phyloP scores from a whole-genome alignment of 2,888 invertebrate species.

The Rhodophaea formosa region DNA sequence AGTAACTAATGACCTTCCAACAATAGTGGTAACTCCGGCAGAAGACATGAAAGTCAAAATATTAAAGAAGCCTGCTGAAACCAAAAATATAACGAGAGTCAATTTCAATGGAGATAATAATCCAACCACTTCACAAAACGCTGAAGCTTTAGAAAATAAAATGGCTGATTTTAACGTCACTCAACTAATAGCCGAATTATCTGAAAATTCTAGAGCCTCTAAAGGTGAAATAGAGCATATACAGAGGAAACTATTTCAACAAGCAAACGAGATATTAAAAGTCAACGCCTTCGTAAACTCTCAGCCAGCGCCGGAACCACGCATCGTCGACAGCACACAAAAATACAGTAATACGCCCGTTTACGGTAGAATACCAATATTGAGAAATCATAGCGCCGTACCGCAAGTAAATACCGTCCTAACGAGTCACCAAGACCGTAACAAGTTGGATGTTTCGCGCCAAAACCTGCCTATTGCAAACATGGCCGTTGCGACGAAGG shows the following conservation, averaged over 20 bases:
- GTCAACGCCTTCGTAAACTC: slow-evolving; percentile 67
- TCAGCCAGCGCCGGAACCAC: slow-evolving; percentile 47
- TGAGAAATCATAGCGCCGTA: slow-evolving; percentile 46
- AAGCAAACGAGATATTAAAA: slow-evolving; percentile 75
- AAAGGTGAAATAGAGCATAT: slow-evolving; percentile 71
- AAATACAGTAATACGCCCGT: slow-evolving; percentile 55
- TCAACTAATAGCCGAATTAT: slow-evolving; percentile 69
- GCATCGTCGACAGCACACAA: slow-evolving; percentile 59
- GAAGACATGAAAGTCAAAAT: slow-evolving; percentile 69
- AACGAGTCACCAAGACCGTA: slow-evolving; percentile 37
- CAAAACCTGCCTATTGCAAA: slow-evolving; percentile 36
- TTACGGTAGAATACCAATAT: slow-evolving; percentile 59
- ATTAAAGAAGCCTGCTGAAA: slow-evolving; percentile 38
- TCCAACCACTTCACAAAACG: slow-evolving; percentile 32
- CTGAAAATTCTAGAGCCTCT: slow-evolving; percentile 69
- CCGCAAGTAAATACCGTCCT: slow-evolving; percentile 31
- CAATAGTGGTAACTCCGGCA: slow-evolving; percentile 64
- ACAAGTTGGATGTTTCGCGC: slow-evolving; percentile 43
- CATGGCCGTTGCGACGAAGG: slow-evolving; percentile 36
- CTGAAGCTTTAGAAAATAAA: slow-evolving; percentile 30
- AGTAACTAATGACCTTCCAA: slow-evolving; percentile 46
- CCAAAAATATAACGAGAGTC: slow-evolving; percentile 39
- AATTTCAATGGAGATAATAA: slow-evolving; percentile 30
- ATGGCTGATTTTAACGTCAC: slow-evolving; percentile 69
- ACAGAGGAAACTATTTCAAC: slow-evolving; percentile 66